phyloP scores from a whole-genome alignment of 2,797 vertebrate genomes.

The Esox masquinongy region DNA sequence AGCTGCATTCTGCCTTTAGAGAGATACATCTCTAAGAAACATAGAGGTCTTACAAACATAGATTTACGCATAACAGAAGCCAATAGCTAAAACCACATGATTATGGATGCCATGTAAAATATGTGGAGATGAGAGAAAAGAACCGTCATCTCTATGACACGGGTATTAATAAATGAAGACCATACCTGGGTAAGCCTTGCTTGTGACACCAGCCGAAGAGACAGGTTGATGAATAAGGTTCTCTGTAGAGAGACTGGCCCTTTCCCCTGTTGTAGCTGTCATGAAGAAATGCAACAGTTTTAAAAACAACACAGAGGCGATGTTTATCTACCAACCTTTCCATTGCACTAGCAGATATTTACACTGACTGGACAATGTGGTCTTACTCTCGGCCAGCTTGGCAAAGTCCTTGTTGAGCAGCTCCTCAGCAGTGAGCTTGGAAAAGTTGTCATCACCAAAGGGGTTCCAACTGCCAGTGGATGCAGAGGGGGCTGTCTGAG shows the following conservation, averaged over 20 bases:
- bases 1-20: too few species aligned
- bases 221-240: slow-evolving; percentile 79
- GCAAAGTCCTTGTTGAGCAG: slow-evolving; percentile 98
- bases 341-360: neutral
- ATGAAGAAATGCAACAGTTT: slow-evolving; percentile 16
- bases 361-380: neutral
- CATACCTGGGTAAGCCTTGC: slow-evolving; percentile 85
- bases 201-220: slow-evolving; percentile 43
- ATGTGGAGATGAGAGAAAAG: slow-evolving; percentile 7
- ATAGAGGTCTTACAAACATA: neutral
- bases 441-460: slow-evolving; percentile 97
- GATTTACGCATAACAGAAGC: neutral
- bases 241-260: slow-evolving; percentile 79
- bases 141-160: neutral
- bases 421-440: slow-evolving; percentile 96
- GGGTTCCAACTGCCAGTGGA: slow-evolving; percentile 86
- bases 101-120: neutral
- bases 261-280: slow-evolving; percentile 83
- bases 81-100: slow-evolving; percentile 7
- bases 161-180: slow-evolving; percentile 44
- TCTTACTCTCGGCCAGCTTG: slow-evolving; percentile 87
- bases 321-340: neutral
- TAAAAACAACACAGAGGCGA: neutral
- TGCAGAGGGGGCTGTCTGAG: slow-evolving; percentile 62
- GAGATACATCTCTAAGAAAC: too few species aligned